Evolutionary conservation across 2,888 invertebrate species (phyloP).

Genomic region (Leucania comma): DNA sequence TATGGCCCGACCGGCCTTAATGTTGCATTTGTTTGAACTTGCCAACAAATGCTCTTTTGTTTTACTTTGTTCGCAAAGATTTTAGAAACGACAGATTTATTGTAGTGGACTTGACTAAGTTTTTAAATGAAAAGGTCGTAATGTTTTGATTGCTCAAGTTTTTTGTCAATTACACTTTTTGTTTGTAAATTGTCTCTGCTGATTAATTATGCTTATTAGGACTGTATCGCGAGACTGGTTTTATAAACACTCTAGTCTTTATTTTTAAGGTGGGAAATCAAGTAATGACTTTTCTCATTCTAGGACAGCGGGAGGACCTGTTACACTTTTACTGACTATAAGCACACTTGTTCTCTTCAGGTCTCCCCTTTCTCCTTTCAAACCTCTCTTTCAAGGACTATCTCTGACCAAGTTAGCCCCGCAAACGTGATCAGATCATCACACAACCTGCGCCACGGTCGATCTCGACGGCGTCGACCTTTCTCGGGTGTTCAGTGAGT

Average conservation of each 20-base stretch:
- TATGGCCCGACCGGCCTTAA: constrained; percentile 49
- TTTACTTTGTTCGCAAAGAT: constrained; percentile 40
- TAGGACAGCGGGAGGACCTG: no score
- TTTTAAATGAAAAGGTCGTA: constrained; percentile 44
- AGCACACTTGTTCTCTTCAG: no score
- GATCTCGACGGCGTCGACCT: no score
- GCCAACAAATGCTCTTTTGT: constrained; percentile 48
- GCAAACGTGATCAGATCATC: no score
- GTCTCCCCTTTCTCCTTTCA: no score
- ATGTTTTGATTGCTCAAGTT: constrained; percentile 42
- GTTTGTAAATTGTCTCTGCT: constrained; percentile 9
- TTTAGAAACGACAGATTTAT: constrained; percentile 39
- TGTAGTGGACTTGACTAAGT: constrained; percentile 28
- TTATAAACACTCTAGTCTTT: neutral
- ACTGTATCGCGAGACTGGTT: neutral
- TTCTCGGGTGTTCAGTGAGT: no score
- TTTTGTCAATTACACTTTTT: constrained; percentile 32
- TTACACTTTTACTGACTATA: no score
- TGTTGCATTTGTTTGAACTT: constrained; percentile 53
- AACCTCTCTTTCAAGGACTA: no score
- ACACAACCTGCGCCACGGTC: no score
- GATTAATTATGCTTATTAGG: constrained; percentile 10
- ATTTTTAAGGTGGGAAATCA: no score
- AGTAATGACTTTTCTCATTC: no score
- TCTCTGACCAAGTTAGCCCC: no score